These are phyloP conservation scores for Oryzias celebensis DNA, from an alignment of 2,113 vertebrate species.

Conservation along the genomic window DNA sequence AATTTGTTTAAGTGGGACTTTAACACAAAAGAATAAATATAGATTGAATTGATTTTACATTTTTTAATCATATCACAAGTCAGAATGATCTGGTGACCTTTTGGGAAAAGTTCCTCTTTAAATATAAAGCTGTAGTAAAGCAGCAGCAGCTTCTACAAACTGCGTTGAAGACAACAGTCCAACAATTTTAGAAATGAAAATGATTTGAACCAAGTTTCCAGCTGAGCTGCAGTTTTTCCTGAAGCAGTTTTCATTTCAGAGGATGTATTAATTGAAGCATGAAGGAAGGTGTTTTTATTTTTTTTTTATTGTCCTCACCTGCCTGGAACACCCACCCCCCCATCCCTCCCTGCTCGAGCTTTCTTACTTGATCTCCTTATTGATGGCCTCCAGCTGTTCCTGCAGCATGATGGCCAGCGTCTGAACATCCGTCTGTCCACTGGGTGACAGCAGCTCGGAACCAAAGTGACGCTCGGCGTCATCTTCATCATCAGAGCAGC, in stretches of 20 bases:
- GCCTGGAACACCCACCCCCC: neutral
- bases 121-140: neutral
- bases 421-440: constrained; percentile 90
- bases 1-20: no score
- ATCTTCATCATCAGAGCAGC: constrained; percentile 85
- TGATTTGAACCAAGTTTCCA: neutral
- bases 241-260: constrained; percentile 12
- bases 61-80: neutral
- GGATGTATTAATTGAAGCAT: neutral
- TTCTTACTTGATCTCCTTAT: constrained; percentile 92
- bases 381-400: constrained; percentile 93
- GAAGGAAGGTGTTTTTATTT: no score
- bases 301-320: no score
- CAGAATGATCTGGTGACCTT: neutral
- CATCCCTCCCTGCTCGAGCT: neutral
- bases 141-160: no score
- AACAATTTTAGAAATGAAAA: neutral
- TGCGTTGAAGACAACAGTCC: neutral
- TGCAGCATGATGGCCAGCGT: constrained; percentile 93
- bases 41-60: neutral
- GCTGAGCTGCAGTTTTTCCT: neutral
- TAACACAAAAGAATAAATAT: neutral
- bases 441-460: constrained; percentile 87
- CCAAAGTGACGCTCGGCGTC: constrained; percentile 84
- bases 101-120: neutral